These are phyloP conservation scores for Panthera tigris DNA, from an alignment of 2,113 vertebrate species.

Conservation along the genomic window DNA sequence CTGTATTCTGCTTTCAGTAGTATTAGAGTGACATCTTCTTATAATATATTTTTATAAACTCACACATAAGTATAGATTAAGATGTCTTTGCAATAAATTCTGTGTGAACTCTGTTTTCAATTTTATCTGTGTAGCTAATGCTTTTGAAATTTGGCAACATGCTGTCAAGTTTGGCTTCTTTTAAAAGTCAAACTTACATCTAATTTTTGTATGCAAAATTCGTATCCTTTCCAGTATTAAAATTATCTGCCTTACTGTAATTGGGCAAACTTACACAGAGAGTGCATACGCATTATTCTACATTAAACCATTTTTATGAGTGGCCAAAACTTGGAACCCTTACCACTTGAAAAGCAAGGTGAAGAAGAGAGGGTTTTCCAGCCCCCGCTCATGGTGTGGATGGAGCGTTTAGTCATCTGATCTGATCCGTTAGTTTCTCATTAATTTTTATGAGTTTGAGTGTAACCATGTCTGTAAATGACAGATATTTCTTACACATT, in stretches of 20 bases:
- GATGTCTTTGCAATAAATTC: neutral
- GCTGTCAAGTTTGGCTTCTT: neutral
- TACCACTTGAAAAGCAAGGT: neutral
- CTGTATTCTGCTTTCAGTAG: neutral
- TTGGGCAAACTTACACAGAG: neutral
- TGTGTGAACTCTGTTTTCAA: neutral
- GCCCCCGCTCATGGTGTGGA: neutral
- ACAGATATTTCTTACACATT: slow-evolving; percentile 2
- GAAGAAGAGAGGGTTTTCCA: neutral
- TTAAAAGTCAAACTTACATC: neutral
- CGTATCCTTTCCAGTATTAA: neutral
- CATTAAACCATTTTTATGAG: neutral
- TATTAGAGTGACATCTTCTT: neutral
- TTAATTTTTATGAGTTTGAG: neutral
- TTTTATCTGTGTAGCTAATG: neutral
- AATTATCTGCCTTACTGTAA: neutral
- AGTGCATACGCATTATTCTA: neutral
- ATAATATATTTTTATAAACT: neutral
- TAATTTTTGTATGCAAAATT: neutral
- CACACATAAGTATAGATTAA: neutral
- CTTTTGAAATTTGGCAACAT: neutral
- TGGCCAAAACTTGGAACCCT: neutral
- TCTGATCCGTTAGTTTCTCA: neutral
- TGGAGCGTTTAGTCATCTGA: neutral
- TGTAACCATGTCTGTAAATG: neutral